These are phyloP conservation scores for Ctenomys sociabilis DNA, from an alignment of 2,113 vertebrate species.

Conservation along the genomic window DNA sequence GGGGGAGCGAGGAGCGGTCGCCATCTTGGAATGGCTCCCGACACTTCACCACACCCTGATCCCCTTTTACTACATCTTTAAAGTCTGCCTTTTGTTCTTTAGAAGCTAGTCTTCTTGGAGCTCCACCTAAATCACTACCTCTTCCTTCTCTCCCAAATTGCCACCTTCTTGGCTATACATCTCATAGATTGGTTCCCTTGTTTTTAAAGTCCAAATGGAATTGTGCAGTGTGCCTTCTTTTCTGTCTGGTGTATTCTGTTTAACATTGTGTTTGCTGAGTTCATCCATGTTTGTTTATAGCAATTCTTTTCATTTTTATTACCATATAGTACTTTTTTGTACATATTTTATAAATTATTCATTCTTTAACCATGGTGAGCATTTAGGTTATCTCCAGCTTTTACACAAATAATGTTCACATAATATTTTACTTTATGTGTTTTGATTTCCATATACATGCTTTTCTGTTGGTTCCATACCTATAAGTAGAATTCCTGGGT, in stretches of 20 bases:
- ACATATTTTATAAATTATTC: not conserved
- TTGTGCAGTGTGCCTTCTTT: not conserved
- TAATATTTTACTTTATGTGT: not conserved
- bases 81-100: not conserved
- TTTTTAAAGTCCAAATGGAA: not conserved
- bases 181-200: not conserved
- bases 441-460: not conserved
- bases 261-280: not conserved
- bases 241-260: not conserved
- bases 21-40: too few species aligned
- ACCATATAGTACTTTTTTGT: not conserved
- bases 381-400: not conserved
- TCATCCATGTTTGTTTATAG: not conserved
- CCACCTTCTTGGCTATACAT: not conserved
- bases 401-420: not conserved
- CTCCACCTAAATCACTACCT: not conserved
- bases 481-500: not conserved
- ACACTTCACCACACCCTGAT: not conserved
- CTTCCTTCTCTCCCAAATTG: not conserved
- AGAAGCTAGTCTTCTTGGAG: not conserved
- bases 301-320: not conserved
- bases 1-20: too few species aligned
- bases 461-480: not conserved
- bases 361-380: not conserved
- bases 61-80: not conserved